These are phyloP conservation scores for Xiphophorus maculatus DNA, from an alignment of 2,113 vertebrate genomes.

Conservation along the genomic window DNA sequence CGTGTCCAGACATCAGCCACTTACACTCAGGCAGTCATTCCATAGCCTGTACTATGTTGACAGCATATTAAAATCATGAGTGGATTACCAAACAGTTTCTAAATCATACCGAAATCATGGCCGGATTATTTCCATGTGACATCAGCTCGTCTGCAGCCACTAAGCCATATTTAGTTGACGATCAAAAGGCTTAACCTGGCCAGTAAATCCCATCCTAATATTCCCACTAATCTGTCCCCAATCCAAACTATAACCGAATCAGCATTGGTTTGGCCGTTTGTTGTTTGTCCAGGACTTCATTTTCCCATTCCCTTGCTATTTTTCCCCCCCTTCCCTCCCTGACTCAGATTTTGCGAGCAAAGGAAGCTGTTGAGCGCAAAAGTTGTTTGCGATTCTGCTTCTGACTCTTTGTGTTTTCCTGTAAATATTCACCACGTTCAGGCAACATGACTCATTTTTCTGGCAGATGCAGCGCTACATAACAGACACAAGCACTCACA, in stretches of 20 bases:
- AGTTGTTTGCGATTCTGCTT: conserved; percentile 43
- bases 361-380: conserved; percentile 12
- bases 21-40: conserved; percentile 11
- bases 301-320: neutral
- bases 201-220: conserved; percentile 74
- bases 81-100: conserved; percentile 70
- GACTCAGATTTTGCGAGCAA: conserved; percentile 4
- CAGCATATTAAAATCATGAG: conserved; percentile 68
- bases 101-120: conserved; percentile 71
- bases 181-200: conserved; percentile 77
- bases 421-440: conserved; percentile 48
- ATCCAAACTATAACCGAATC: conserved; percentile 72
- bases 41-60: conserved; percentile 13
- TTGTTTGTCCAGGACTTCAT: conserved; percentile 51
- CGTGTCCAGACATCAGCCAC: conserved; percentile 35
- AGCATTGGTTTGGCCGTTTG: conserved; percentile 27
- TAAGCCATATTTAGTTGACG: conserved; percentile 79
- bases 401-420: conserved; percentile 26
- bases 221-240: conserved; percentile 74
- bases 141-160: conserved; percentile 64
- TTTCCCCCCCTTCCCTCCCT: neutral
- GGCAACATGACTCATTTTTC: conserved; percentile 49
- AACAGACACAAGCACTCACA: conserved; percentile 3
- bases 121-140: conserved; percentile 72
- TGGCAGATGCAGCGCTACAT: conserved; percentile 17